Evolutionary conservation across 1,140 invertebrate species (phyloP), one percentile per base, ranked within the genome.

Genomic region (Calliphora vicina): DNA sequence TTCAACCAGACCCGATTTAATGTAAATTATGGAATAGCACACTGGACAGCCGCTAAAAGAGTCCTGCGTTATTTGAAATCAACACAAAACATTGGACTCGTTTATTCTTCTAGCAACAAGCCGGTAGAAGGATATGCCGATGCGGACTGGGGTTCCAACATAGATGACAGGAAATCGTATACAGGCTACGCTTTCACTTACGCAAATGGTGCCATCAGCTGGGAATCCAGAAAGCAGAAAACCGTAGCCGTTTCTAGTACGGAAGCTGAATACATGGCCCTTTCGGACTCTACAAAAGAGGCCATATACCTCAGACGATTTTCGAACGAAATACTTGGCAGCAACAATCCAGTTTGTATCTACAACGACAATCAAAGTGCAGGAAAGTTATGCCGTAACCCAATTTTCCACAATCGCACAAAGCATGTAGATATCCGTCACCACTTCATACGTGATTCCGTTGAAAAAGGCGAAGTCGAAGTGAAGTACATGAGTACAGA

Each of bases 221-320:
- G 29, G 29, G 29, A 29, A 15, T 87, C 85, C 27, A 86, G 88
- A 83, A 87, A 85, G 83, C 89, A 91, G 82, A 83, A 80, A 74
- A 87, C 84, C 20, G 85, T 91, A 26, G 86, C 88, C 9, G 27
- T 88, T 13, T 91, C 88, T 42, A 91, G 84, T 17, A 89, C 87
- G 27, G 90, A 92, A 85, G 88, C 91, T 0, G 91, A 92, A 85
- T 91, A 89, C 82, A 87, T 91, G 81, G 90, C 91, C 26, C 84
- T 88, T 9, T 83, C 87, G 61, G 78, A 80, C 78, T 80, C 42
- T 6, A 42, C 78, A 82, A 85, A n/a, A 84, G 85, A 86, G 71
- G 81, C 82, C 4, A 50, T 86, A 17, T 86, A 85, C 81, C 12
- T 87, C 12, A 81, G 83, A 43, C 12, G 81, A 3, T 83, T 86